Percentiles rank a stretch among this genome's conserved stretches.
Evolutionary conservation across 2,888 invertebrate genomes (phyloP).

Genomic region (Scaeva pyrastri): DNA sequence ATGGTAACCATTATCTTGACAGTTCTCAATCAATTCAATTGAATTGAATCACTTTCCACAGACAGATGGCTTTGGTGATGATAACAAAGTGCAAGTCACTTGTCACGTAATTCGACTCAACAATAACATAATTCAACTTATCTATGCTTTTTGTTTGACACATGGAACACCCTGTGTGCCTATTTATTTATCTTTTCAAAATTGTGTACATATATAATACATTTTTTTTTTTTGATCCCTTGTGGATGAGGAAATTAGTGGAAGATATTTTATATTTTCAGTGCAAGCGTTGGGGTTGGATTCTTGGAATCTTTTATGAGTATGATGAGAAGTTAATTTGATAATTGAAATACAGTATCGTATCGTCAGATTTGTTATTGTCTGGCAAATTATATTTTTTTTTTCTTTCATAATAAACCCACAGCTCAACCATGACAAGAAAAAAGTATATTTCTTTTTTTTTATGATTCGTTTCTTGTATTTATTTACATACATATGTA

Average conservation of each 20-base stretch:
- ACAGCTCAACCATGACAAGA: not conserved
- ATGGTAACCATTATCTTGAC: too few relatives aligned
- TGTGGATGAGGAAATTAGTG: not conserved
- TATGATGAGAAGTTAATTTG: slow-evolving; percentile 17
- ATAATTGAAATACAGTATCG: slow-evolving; percentile 18
- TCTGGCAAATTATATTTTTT: slow-evolving; percentile 9
- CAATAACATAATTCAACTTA: too few relatives aligned
- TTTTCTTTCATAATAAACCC: not conserved
- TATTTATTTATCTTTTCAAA: not conserved
- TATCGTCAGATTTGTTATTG: slow-evolving; percentile 12
- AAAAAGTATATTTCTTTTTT: not conserved
- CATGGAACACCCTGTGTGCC: not conserved
- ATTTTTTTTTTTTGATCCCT: not conserved
- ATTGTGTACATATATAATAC: not conserved
- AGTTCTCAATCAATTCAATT: too few relatives aligned
- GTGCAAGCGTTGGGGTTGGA: slow-evolving; percentile 20
- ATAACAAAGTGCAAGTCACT: too few relatives aligned
- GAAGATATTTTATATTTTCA: slow-evolving; percentile 1
- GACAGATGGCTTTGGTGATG: too few relatives aligned
- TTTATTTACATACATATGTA: too few relatives aligned
- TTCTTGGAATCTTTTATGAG: slow-evolving; percentile 26
- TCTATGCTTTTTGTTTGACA: not conserved
- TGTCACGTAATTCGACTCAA: too few relatives aligned
- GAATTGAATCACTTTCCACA: too few relatives aligned
- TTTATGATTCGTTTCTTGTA: not conserved